phyloP scores from a whole-genome alignment of 2,797 vertebrate genomes.

The Intellagama lesueurii region DNA sequence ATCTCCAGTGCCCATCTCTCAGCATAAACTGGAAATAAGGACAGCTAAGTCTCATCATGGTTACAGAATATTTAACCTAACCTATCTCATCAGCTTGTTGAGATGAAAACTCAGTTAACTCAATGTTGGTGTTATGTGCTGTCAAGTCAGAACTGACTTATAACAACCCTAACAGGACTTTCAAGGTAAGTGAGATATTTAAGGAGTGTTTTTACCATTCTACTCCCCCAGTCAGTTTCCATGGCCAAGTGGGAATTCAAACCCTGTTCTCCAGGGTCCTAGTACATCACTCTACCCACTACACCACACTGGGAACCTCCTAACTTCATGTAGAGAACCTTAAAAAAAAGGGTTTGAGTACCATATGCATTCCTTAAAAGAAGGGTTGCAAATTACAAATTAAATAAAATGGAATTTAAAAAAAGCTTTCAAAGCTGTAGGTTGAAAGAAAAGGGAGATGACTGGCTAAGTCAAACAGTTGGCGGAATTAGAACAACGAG shows the following conservation, averaged over 20 bases:
- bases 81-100: not conserved
- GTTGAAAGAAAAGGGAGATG: not conserved
- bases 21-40: not conserved
- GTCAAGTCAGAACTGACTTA: no score
- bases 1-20: not conserved
- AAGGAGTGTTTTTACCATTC: no score
- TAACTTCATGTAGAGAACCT: not conserved
- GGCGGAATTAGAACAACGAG: constrained; percentile 34
- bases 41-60: not conserved
- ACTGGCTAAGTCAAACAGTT: constrained; percentile 35
- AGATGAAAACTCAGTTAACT: not conserved
- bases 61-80: not conserved
- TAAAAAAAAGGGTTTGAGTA: not conserved
- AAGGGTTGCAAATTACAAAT: constrained; percentile 23
- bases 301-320: no score
- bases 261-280: no score
- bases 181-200: no score
- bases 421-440: not conserved
- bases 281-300: not conserved
- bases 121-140: no score
- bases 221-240: no score
- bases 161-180: no score
- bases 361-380: not conserved
- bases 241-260: no score
- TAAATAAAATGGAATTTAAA: not conserved